Percentiles rank a stretch among this genome's conserved stretches.
Evolutionary conservation across 1,140 invertebrate genomes (phyloP).

Genomic region (Rhopalosiphum padi): DNA sequence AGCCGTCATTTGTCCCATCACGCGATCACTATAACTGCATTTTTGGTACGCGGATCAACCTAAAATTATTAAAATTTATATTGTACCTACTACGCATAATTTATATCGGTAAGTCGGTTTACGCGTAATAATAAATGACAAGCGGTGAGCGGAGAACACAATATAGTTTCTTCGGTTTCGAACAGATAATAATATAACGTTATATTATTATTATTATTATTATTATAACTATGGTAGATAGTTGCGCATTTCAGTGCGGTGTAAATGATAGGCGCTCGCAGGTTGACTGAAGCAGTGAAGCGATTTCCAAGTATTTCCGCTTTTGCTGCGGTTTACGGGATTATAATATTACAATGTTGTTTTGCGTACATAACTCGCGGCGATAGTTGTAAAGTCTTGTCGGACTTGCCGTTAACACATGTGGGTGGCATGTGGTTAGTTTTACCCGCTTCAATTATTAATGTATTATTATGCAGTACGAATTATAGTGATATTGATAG

Average conservation of each 20-base stretch:
- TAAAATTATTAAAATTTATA: background rate
- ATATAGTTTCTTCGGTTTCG: background rate
- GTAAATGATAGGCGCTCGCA: background rate
- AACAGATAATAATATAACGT: background rate
- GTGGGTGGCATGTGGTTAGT: background rate
- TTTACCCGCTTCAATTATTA: background rate
- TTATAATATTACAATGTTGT: slow-evolving; percentile 11
- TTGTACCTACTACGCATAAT: too few relatives aligned
- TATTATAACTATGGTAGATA: background rate
- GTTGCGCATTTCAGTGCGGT: background rate
- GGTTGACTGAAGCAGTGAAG: background rate
- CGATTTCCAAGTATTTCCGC: background rate
- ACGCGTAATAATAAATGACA: background rate
- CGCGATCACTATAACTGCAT: background rate
- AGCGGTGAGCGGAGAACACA: background rate
- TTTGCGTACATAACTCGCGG: background rate
- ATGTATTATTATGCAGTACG: background rate
- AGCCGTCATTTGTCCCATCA: too few relatives aligned
- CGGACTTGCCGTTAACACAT: background rate
- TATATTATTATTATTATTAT: background rate
- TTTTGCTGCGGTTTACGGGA: background rate
- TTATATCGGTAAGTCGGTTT: background rate
- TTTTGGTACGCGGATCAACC: background rate
- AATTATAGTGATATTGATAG: background rate
- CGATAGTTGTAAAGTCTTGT: background rate